These are phyloP conservation scores for Hesperophylax magnus DNA, from an alignment of 1,140 invertebrate genomes.

Conservation along the genomic window DNA sequence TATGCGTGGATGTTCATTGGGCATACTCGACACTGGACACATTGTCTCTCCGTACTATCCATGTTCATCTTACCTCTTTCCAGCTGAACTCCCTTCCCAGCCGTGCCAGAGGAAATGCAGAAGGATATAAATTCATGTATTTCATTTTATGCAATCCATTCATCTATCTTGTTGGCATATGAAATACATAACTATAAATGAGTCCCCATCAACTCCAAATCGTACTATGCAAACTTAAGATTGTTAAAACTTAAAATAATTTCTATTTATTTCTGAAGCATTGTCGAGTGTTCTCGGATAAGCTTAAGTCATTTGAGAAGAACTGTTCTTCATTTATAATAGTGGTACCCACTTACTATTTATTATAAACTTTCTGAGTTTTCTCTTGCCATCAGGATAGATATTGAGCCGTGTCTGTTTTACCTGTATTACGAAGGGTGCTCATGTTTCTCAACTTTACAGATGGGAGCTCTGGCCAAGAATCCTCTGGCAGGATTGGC, in stretches of 20 bases:
- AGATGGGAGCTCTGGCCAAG: constrained; percentile 87
- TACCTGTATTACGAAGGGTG: not conserved
- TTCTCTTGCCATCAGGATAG: constrained; percentile 14
- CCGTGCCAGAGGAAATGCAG: constrained; percentile 68
- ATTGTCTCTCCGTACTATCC: constrained; percentile 30
- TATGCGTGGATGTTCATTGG: constrained; percentile 49
- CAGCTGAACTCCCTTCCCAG: constrained; percentile 71
- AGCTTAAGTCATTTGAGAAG: too few relatives aligned
- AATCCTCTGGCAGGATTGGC: constrained; percentile 89
- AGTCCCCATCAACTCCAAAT: too few relatives aligned
- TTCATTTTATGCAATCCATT: not conserved
- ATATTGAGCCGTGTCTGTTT: not conserved
- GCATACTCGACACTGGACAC: not conserved
- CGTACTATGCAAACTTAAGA: too few relatives aligned
- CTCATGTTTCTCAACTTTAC: constrained; percentile 61
- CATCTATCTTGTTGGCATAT: constrained; percentile 18
- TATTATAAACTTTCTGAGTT: not conserved
- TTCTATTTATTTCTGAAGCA: too few relatives aligned
- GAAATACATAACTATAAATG: too few relatives aligned
- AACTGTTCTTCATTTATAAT: not conserved
- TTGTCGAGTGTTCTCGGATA: too few relatives aligned
- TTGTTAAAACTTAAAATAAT: too few relatives aligned
- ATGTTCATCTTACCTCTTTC: constrained; percentile 58
- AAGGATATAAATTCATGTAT: constrained; percentile 29
- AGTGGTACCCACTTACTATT: not conserved